Percentiles rank a stretch among this genome's conserved stretches.
Evolutionary conservation across 2,888 invertebrate species (phyloP).

Genomic region (Meta bourneti): DNA sequence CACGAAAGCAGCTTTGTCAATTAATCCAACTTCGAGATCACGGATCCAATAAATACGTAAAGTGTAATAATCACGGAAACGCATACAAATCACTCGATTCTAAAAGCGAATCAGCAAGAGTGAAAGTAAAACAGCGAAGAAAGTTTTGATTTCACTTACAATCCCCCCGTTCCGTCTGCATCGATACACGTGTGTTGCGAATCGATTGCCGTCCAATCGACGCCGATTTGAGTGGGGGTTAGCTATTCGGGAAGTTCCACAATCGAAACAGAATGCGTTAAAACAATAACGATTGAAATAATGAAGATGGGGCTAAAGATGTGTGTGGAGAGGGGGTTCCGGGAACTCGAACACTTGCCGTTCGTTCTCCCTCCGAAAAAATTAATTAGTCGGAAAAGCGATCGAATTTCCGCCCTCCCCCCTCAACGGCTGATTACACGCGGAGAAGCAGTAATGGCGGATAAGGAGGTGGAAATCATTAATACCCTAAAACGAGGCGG

Average conservation of each 20-base stretch:
- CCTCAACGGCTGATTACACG: constrained; percentile 27
- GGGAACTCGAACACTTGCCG: constrained; percentile 31
- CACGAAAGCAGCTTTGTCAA: no score
- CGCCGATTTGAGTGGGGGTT: no score
- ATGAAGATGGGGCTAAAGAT: neutral
- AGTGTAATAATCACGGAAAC: no score
- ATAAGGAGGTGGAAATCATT: constrained; percentile 29
- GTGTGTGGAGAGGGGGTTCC: neutral
- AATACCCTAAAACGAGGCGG: constrained; percentile 27
- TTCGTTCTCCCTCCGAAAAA: constrained; percentile 43
- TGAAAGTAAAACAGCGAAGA: no score
- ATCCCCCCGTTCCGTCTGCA: no score
- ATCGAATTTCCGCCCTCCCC: constrained; percentile 37
- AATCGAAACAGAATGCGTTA: constrained; percentile 6
- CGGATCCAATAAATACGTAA: no score
- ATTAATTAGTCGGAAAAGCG: constrained; percentile 65
- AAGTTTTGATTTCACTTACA: no score
- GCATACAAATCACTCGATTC: no score
- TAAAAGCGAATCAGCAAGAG: no score
- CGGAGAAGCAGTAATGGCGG: constrained; percentile 1
- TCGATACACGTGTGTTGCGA: no score
- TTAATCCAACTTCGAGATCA: no score
- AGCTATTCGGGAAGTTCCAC: neutral
- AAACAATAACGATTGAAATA: constrained; percentile 15
- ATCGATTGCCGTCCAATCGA: no score